Evolutionary conservation across 2,113 vertebrate species (phyloP).

Genomic region (Leucopsar rothschildi): DNA sequence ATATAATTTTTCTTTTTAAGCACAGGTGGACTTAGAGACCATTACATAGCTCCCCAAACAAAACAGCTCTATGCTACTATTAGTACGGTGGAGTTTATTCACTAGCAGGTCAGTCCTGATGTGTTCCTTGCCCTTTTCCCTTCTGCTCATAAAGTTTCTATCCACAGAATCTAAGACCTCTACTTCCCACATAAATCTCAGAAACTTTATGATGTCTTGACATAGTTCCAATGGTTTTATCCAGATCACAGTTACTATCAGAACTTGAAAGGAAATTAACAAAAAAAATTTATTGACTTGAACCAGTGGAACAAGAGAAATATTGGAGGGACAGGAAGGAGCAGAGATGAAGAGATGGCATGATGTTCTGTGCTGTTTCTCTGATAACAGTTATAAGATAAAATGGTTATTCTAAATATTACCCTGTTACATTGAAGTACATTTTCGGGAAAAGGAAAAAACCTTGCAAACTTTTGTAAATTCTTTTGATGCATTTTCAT

Average conservation of each 20-base stretch:
- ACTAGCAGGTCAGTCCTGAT: not conserved
- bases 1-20: not conserved
- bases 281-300: not conserved
- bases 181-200: not conserved
- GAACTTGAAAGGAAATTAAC: not conserved
- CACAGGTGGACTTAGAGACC: not conserved
- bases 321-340: not conserved
- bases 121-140: not conserved
- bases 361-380: not conserved
- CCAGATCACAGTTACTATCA: not conserved
- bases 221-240: not conserved
- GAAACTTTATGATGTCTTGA: not conserved
- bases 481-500: not conserved
- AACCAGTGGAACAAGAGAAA: not conserved
- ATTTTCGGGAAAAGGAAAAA: not conserved
- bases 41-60: fast-evolving
- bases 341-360: not conserved
- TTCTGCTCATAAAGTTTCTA: not conserved
- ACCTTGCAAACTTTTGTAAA: not conserved
- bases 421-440: not conserved
- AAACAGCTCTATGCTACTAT: not conserved
- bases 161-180: not conserved
- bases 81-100: not conserved
- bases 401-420: not conserved
- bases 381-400: not conserved